Percentiles rank a stretch among this genome's conserved stretches.
These are phyloP conservation scores for Merodon equestris DNA, from an alignment of 2,888 invertebrate genomes.

Conservation along the genomic window DNA sequence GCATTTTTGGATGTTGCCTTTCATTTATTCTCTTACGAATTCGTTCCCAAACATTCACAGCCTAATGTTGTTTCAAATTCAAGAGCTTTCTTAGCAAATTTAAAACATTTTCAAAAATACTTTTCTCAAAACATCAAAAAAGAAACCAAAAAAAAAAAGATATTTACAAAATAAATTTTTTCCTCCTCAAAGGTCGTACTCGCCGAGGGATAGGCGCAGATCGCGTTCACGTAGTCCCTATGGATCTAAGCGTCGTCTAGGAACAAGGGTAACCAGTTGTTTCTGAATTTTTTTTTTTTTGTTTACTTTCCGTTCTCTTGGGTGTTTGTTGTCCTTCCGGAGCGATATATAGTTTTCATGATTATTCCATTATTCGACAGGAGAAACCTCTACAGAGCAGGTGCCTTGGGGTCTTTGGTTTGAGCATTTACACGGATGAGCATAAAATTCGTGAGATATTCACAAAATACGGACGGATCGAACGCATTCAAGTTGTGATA, in stretches of 20 bases:
- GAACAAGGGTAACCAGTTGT: slow-evolving; percentile 82
- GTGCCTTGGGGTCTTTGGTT: slow-evolving; percentile 96
- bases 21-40: slow-evolving; percentile 10
- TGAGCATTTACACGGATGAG: slow-evolving; percentile 95
- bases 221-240: slow-evolving; percentile 86
- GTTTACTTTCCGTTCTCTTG: too few species aligned
- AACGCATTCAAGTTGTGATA: slow-evolving; percentile 95
- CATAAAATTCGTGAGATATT: slow-evolving; percentile 95
- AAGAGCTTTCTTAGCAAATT: slow-evolving; percentile 50
- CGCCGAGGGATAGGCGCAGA: slow-evolving; percentile 82
- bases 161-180: slow-evolving; percentile 67
- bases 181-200: slow-evolving; percentile 79
- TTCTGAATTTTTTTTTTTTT: background rate
- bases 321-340: too few species aligned
- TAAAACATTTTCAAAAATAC: slow-evolving; percentile 29
- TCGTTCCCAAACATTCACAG: slow-evolving; percentile 58
- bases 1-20: background rate
- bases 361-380: slow-evolving; percentile 60
- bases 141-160: slow-evolving; percentile 35
- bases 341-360: background rate
- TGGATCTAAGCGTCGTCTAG: slow-evolving; percentile 89
- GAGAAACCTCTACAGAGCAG: slow-evolving; percentile 87
- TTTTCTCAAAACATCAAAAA: slow-evolving; percentile 39
- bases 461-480: slow-evolving; percentile 93
- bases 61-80: slow-evolving; percentile 35